Conservation (phyloP, 2,888 invertebrate genomes). For the Cheilosia vernalis region DNA sequence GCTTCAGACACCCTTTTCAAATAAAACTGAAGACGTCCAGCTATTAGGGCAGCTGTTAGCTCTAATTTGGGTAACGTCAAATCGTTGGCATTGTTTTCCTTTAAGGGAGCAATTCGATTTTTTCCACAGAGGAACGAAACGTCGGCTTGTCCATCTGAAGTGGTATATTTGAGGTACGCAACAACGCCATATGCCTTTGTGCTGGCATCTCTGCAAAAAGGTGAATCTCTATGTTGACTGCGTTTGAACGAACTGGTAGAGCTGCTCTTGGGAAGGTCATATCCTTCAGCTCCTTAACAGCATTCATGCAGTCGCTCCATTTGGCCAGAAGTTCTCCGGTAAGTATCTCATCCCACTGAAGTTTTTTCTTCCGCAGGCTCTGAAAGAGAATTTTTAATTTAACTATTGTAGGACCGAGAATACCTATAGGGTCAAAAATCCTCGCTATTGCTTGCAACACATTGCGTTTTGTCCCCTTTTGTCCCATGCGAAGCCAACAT, state of each 20-base stretch:
- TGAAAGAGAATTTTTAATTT: slow-evolving; percentile 23
- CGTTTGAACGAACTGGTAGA: not conserved
- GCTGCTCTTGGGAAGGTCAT: slow-evolving; percentile 14
- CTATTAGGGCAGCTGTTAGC: too few species aligned
- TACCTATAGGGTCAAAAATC: slow-evolving; percentile 13
- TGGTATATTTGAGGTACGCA: too few species aligned
- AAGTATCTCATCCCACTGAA: slow-evolving; percentile 10
- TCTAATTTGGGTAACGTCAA: too few species aligned
- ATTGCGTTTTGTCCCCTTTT: slow-evolving; percentile 7
- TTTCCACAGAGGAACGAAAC: too few species aligned
- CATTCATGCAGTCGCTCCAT: slow-evolving; percentile 25
- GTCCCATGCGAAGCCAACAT: not conserved
- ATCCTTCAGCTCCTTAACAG: slow-evolving; percentile 26
- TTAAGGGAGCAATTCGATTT: too few species aligned
- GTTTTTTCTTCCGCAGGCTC: slow-evolving; percentile 7
- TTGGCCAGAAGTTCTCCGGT: slow-evolving; percentile 1
- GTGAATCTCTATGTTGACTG: not conserved
- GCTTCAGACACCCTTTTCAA: too few species aligned
- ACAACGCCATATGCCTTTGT: not conserved
- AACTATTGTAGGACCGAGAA: slow-evolving; percentile 4
- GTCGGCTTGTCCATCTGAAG: too few species aligned
- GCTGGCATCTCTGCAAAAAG: slow-evolving; percentile 16
- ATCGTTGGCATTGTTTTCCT: too few species aligned
- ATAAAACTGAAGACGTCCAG: too few species aligned
- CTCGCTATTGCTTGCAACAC: slow-evolving; percentile 3